phyloP scores from a whole-genome alignment of 2,113 vertebrate species.

The Polyodon spathula region DNA sequence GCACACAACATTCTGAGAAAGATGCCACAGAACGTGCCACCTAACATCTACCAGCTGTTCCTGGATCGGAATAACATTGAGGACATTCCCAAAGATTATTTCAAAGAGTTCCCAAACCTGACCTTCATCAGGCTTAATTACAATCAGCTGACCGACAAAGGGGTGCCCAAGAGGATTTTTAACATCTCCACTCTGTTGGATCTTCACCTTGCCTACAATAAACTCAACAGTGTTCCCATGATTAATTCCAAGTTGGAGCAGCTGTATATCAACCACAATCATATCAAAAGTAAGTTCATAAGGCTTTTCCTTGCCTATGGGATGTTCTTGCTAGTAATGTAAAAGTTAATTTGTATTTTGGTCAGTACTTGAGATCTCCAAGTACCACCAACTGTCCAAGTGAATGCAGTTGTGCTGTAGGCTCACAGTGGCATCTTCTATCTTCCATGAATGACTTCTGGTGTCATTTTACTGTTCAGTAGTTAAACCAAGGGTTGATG shows the following conservation, averaged over 20 bases:
- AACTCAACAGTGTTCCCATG: constrained; percentile 68
- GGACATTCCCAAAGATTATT: constrained; percentile 80
- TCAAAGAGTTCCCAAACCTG: constrained; percentile 73
- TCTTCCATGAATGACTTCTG: too few relatives aligned
- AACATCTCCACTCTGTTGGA: constrained; percentile 85
- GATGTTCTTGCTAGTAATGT: too few relatives aligned
- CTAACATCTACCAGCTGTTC: constrained; percentile 78
- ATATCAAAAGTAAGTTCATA: constrained; percentile 75
- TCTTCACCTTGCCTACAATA: constrained; percentile 88
- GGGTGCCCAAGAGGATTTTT: constrained; percentile 79
- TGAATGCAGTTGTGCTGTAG: too few relatives aligned
- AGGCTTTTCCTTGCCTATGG: too few relatives aligned
- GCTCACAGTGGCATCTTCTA: too few relatives aligned
- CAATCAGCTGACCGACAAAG: constrained; percentile 83
- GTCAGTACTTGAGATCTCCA: too few relatives aligned
- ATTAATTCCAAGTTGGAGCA: constrained; percentile 82
- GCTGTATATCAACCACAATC: constrained; percentile 89
- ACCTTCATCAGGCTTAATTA: constrained; percentile 86
- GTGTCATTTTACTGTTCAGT: too few relatives aligned
- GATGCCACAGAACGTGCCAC: constrained; percentile 80
- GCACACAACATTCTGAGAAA: constrained; percentile 81
- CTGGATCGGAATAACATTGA: constrained; percentile 87
- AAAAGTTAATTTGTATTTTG: too few relatives aligned
- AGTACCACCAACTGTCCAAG: too few relatives aligned
- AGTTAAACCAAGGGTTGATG: too few relatives aligned